phyloP scores from a whole-genome alignment of 1,140 invertebrate genomes.

The Pseudomyrmex cubaensis region DNA sequence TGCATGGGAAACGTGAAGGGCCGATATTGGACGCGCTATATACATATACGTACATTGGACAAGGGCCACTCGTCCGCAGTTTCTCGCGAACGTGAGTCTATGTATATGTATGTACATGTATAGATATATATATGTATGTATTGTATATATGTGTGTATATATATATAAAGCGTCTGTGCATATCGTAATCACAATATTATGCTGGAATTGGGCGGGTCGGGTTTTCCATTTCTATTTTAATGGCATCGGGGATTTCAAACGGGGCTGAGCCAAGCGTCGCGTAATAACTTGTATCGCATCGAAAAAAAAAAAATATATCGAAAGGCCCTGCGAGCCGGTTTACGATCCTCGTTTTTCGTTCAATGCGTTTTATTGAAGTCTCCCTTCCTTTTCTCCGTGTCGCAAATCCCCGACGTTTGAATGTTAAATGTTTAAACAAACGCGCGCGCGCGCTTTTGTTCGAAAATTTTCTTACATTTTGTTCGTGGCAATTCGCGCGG shows the following conservation, averaged over 20 bases:
- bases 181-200: conserved; percentile 85
- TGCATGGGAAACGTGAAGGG: conserved; percentile 76
- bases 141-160: conserved; percentile 62
- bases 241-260: conserved; percentile 82
- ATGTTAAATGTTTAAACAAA: conserved; percentile 25
- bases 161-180: conserved; percentile 73
- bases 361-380: conserved; percentile 65
- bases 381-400: neutral
- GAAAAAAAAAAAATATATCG: conserved; percentile 66
- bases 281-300: conserved; percentile 72
- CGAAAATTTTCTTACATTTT: conserved; percentile 14
- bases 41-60: conserved; percentile 67
- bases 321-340: conserved; percentile 66
- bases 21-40: conserved; percentile 61
- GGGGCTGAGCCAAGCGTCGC: conserved; percentile 73
- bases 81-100: conserved; percentile 34
- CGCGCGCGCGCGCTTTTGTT: conserved; percentile 1
- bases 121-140: conserved; percentile 54
- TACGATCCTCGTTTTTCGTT: conserved; percentile 71
- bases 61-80: conserved; percentile 69
- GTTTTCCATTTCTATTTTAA: conserved; percentile 84
- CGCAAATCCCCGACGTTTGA: conserved; percentile 16
- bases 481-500: neutral
- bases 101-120: conserved; percentile 62
- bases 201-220: conserved; percentile 82